Percentiles rank a stretch among this genome's conserved stretches.
Conservation (phyloP, 1,140 invertebrate species). For the Ostrea denselamellosa region DNA sequence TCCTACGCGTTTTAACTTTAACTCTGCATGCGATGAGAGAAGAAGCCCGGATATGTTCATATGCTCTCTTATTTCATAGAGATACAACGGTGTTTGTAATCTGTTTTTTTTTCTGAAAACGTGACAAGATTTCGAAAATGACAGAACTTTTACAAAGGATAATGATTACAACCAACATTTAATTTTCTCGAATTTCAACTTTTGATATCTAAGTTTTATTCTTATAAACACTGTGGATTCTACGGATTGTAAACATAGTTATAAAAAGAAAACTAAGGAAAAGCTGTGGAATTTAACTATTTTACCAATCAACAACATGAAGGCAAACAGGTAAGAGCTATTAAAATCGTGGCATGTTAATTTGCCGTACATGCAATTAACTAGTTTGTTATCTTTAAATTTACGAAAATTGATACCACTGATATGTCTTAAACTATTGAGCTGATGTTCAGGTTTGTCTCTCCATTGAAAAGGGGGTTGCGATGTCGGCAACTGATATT, state of each 20-base stretch:
- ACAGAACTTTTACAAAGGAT: not conserved
- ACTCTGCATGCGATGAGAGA: slow-evolving; percentile 1
- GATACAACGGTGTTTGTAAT: not conserved
- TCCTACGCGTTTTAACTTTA: slow-evolving; percentile 20
- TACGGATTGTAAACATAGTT: not conserved
- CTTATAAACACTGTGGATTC: not conserved
- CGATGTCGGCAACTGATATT: slow-evolving; percentile 24
- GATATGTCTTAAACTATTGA: slow-evolving; percentile 22
- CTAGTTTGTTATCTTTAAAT: slow-evolving; percentile 38
- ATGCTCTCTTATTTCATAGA: not conserved
- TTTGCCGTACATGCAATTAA: slow-evolving; percentile 18
- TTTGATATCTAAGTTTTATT: not conserved
- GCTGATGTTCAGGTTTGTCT: not conserved
- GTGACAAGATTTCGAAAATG: slow-evolving; percentile 6
- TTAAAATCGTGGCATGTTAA: slow-evolving; percentile 15
- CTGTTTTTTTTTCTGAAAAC: not conserved
- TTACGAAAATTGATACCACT: slow-evolving; percentile 30
- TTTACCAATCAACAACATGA: not conserved
- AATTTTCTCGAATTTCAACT: not conserved
- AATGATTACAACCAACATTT: not conserved
- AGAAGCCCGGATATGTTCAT: not conserved
- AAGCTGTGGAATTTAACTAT: not conserved
- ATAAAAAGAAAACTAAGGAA: not conserved
- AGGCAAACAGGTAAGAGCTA: not conserved
- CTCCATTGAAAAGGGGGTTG: not conserved